A percentile compares a stretch with the other conserved stretches of the same genome.
These are phyloP conservation scores for Cryptomyrus ogoouensis DNA, from an alignment of 2,113 vertebrate genomes.

Conservation along the genomic window DNA sequence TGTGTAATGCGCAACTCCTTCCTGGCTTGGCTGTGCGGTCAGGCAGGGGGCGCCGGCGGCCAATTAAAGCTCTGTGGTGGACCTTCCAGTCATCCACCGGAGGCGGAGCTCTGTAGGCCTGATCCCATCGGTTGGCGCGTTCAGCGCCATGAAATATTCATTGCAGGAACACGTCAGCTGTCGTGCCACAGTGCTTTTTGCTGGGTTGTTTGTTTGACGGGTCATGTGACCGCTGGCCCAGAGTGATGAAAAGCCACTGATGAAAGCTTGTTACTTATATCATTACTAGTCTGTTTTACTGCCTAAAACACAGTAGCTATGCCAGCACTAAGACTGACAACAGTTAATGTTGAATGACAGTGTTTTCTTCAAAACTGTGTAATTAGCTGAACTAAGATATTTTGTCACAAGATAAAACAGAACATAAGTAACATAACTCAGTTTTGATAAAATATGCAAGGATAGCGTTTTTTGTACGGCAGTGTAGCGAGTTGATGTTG, in stretches of 20 bases:
- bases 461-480: background rate
- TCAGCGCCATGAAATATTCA: background rate
- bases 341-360: background rate
- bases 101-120: background rate
- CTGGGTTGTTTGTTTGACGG: background rate
- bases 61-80: background rate
- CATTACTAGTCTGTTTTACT: background rate
- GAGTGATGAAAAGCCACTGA: background rate
- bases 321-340: background rate
- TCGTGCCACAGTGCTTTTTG: background rate
- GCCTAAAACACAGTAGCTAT: background rate
- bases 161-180: background rate
- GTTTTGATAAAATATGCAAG: background rate
- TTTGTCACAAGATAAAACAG: background rate
- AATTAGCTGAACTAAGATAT: background rate
- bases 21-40: background rate
- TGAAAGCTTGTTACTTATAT: background rate
- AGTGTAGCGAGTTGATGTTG: background rate
- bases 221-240: background rate
- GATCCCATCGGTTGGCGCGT: background rate
- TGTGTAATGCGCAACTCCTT: background rate
- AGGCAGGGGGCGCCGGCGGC: background rate
- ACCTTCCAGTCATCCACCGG: background rate
- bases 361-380: background rate
- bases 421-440: background rate